These are phyloP conservation scores for Drosophila falleni DNA, from an alignment of 2,888 invertebrate species.

Conservation along the genomic window DNA sequence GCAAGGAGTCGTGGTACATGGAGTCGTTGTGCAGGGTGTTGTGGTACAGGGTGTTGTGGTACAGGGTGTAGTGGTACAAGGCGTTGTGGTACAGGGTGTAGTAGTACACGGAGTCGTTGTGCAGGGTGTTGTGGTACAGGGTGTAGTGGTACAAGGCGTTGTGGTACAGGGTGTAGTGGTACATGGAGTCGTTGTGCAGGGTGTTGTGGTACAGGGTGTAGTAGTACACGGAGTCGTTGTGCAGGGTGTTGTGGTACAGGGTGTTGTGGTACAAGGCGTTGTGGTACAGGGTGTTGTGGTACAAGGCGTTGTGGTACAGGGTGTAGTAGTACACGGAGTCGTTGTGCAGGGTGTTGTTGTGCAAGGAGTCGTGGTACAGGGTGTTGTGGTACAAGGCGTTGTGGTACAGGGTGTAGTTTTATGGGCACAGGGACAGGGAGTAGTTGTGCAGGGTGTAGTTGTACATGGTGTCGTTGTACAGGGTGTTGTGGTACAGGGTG, in stretches of 20 bases:
- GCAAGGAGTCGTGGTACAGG: neutral
- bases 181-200: neutral
- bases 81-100: neutral
- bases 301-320: neutral
- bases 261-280: neutral
- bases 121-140: neutral
- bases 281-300: neutral
- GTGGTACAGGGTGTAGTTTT: neutral
- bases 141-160: neutral
- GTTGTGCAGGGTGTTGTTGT: neutral
- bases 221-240: neutral
- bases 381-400: neutral
- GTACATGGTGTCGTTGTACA: neutral
- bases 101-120: neutral
- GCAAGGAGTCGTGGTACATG: neutral
- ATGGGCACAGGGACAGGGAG: neutral
- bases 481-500: neutral
- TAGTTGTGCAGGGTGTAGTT: neutral
- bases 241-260: neutral
- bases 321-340: neutral
- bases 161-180: neutral
- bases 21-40: neutral
- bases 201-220: neutral
- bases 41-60: neutral
- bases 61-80: neutral